Evolutionary conservation across 1,140 invertebrate genomes (phyloP), one percentile per base, ranked within the genome.

Genomic region (Schmidtea mediterranea): DNA sequence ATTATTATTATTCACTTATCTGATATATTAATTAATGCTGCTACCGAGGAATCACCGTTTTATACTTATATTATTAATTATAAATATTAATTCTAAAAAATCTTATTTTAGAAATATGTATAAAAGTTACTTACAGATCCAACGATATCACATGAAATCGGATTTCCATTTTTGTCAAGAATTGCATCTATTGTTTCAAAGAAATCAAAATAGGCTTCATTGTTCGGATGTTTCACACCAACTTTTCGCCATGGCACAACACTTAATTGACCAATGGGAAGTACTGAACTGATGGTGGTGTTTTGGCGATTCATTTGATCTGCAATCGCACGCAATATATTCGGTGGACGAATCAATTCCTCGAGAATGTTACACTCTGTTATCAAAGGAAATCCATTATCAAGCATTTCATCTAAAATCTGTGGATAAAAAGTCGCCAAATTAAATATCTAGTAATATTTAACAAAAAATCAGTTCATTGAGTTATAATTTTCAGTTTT

Each of bases 151-250:
- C 86, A 82, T 67, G 83, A 90, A 2, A 98, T 84, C 0, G 84
- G 90, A 2, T 79, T 76, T 13, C 92, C 92, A 55, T 80, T 80
- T 69, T 83, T 90, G 64, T 97, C 92, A 59, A 98, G 92, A 52
- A 94, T 98, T 10, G 87, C 87, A 71, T 98, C 92, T n/a, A 71
- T 67, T 53, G 72, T 69, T 51, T 72, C 87, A 43, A 92, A 80
- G 10, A 92, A 81, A 73, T 97, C 87, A 67, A 95, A 95, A 65
- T 97, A 97, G 10, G 89, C 87, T 69, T 98, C 90, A 62, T 98
- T 97, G 60, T 92, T 95, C n/a, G 87, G 83, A 62, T 97, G 97
- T 62, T 95, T 94, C 0, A 98, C 89, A 23, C 86, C 89, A 1
- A 81, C 83, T 54, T 89, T 69, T 51, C 92, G 71, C 92, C 92